Percentiles rank a stretch among this genome's conserved stretches.
These are phyloP conservation scores for Pollenia labialis DNA, from an alignment of 2,888 invertebrate genomes.

Conservation along the genomic window DNA sequence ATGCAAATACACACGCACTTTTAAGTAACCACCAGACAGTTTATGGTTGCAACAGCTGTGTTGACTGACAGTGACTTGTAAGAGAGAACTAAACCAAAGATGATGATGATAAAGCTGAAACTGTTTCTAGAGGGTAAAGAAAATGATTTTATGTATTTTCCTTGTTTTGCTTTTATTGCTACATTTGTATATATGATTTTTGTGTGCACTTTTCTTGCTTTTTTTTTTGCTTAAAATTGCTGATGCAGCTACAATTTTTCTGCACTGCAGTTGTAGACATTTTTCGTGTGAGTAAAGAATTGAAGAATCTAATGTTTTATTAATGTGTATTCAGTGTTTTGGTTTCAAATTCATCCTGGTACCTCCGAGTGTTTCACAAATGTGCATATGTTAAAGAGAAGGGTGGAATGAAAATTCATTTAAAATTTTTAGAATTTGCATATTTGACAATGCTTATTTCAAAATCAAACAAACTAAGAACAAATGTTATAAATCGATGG, in stretches of 20 bases:
- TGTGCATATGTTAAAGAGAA: neutral
- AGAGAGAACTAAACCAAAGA: neutral
- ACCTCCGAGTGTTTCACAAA: neutral
- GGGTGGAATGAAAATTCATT: neutral
- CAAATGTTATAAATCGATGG: no score
- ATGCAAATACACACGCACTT: neutral
- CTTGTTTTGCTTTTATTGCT: constrained; percentile 20
- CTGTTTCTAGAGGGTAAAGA: neutral
- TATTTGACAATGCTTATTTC: no score
- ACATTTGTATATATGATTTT: constrained; percentile 18
- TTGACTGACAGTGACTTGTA: neutral
- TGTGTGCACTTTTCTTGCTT: neutral
- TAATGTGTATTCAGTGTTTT: constrained; percentile 54
- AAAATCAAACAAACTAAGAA: no score
- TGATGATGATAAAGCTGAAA: neutral
- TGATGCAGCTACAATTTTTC: constrained; percentile 53
- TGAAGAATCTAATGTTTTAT: constrained; percentile 62
- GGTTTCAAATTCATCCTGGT: constrained; percentile 16
- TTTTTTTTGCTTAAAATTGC: constrained; percentile 28
- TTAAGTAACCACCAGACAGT: constrained; percentile 11
- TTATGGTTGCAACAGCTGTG: constrained; percentile 50
- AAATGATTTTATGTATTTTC: constrained; percentile 24
- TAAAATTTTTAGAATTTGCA: no score
- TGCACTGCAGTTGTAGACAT: constrained; percentile 67
- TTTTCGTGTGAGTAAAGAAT: constrained; percentile 8